Evolutionary conservation across 2,888 invertebrate species (phyloP).

Genomic region (Spilosoma lubricipeda): DNA sequence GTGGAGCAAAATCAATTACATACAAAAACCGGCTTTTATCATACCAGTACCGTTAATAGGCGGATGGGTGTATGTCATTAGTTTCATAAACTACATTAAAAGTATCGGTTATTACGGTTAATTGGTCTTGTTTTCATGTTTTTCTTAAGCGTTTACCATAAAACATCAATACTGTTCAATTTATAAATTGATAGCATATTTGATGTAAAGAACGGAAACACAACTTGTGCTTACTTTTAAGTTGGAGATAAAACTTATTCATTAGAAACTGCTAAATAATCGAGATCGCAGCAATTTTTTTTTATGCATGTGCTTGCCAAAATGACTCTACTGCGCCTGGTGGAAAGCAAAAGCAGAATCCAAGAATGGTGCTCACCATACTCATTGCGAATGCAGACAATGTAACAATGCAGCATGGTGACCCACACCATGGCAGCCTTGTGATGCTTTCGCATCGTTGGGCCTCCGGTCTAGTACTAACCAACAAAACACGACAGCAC

Average conservation of each 20-base stretch:
- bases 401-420: too few species aligned
- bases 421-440: too few species aligned
- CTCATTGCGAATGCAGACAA: too few species aligned
- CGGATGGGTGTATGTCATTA: conserved; percentile 37
- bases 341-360: too few species aligned
- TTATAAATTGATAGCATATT: too few species aligned
- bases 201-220: not conserved
- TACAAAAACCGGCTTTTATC: conserved; percentile 31
- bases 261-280: not conserved
- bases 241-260: too few species aligned
- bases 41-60: conserved; percentile 17
- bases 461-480: too few species aligned
- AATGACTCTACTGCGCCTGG: too few species aligned
- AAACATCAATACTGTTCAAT: not conserved
- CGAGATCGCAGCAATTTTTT: not conserved
- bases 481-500: too few species aligned
- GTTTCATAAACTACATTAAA: conserved; percentile 17
- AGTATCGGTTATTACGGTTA: conserved; percentile 15
- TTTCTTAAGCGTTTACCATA: not conserved
- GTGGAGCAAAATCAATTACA: conserved; percentile 28
- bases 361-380: too few species aligned
- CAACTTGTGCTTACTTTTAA: not conserved
- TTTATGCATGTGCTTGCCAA: too few species aligned
- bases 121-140: conserved; percentile 11
- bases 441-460: too few species aligned